Base-by-base conservation (phyloP, 2,888 invertebrate genomes). In the Nemapogon koenigi region DNA sequence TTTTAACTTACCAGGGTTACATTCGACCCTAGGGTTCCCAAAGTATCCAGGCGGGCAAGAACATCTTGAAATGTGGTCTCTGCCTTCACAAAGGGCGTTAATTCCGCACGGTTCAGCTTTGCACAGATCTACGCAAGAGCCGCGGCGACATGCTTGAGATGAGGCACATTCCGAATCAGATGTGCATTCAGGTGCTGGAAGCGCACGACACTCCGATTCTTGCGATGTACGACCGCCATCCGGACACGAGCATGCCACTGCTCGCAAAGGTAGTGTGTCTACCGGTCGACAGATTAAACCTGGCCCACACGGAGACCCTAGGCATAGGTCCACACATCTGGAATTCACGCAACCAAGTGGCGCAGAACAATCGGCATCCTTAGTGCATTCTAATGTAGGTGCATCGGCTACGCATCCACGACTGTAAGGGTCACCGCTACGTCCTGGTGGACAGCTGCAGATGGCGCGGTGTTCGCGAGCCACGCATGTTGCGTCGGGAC, bases 211-310 rank as follows among this genome's bases (percentile, higher is more conserved):
- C 38, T 86, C 85, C 3, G 81, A 89, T 38, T 86, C 85, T 4
- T 81, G 81, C 46, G 90, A 89, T 0, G 87, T 85, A 30, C 90
- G 82, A 1, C 89, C 90, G 43, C 93, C 92, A 27, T 88, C 82
- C 11, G 92, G 90, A 65, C 94, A 95, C 53, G 89, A 85, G 57
- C 94, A 94, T 50, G 93, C 89, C 50, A 94, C 87, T 0, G 93
- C 92, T 37, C 92, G 84, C 44, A 93, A 67, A 2, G 94, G 93
- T 31, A 88, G 57, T 0, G 91, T 87, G 49, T 92, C 90, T 8
- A 90, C 73, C 0, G 91, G 90, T 41, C 85, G 81, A 60, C 94
- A 94, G 41, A 87, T 83, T 49, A 94, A 90, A 46, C 90, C 90
- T 3, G 82, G 72, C 11, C 85, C 86, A 56, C 94, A 94, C 30